Conservation (phyloP, 2,113 vertebrate species). For the Gambusia affinis region DNA sequence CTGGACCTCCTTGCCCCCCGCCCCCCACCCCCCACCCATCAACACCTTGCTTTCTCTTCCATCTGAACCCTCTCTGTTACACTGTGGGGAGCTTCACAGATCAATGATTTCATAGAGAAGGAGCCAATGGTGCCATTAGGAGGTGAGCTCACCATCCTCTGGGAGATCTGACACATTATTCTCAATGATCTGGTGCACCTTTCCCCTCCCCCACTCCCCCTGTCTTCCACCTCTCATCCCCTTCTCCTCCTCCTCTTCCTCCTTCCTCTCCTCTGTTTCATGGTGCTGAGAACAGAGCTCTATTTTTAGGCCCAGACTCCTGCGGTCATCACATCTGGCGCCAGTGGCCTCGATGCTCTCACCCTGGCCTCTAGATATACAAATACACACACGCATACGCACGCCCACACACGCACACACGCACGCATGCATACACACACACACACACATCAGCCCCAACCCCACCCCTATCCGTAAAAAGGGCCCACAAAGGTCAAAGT, state of each 20-base stretch:
- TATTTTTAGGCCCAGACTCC: conserved; percentile 83
- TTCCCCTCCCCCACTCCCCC: conserved; percentile 17
- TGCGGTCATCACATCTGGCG: conserved; percentile 85
- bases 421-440: conserved; percentile 23
- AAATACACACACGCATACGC: conserved; percentile 50
- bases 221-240: conserved; percentile 40
- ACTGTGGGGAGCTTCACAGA: conserved; percentile 53
- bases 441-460: conserved; percentile 30
- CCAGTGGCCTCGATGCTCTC: conserved; percentile 76
- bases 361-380: conserved; percentile 69
- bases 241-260: conserved; percentile 28
- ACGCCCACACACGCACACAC: conserved; percentile 50
- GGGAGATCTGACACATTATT: conserved; percentile 66
- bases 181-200: conserved; percentile 70
- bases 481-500: conserved; percentile 72
- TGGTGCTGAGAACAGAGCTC: conserved; percentile 79
- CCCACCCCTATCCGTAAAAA: conserved; percentile 51
- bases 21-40: not conserved
- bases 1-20: conserved; percentile 18
- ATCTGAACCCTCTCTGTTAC: conserved; percentile 63
- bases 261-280: conserved; percentile 64
- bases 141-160: conserved; percentile 80
- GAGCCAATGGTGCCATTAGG: conserved; percentile 76
- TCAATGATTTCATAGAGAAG: conserved; percentile 83
- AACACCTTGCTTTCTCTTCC: conserved; percentile 2